Percentiles rank a stretch among this genome's conserved stretches.
phyloP scores from a whole-genome alignment of 2,113 vertebrate species.

The Menura novaehollandiae region DNA sequence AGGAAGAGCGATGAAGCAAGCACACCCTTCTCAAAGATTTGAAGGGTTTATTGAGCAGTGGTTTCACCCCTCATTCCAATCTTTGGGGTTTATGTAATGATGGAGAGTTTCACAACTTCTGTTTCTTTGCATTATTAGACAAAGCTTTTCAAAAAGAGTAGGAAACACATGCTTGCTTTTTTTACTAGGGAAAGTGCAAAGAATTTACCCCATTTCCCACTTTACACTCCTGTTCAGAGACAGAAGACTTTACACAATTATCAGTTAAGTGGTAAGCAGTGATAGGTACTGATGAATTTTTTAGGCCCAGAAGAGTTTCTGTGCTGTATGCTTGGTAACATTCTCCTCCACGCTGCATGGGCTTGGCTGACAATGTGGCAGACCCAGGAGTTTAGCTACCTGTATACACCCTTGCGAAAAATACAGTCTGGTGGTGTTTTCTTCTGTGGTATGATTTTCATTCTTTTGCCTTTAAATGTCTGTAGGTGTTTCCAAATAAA shows the following conservation, averaged over 20 bases:
- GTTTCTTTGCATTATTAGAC: background rate
- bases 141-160: background rate
- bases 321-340: background rate
- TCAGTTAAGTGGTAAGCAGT: background rate
- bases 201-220: background rate
- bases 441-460: background rate
- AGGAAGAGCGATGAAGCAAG: background rate
- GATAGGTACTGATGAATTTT: background rate
- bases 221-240: background rate
- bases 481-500: background rate
- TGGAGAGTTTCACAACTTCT: background rate
- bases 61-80: background rate
- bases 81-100: background rate
- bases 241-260: background rate
- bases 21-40: rapidly evolving
- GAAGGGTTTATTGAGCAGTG: background rate
- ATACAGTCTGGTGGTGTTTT: background rate
- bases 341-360: rapidly evolving
- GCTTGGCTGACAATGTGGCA: background rate
- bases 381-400: background rate
- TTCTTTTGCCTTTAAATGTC: background rate
- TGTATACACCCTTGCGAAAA: background rate
- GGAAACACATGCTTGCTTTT: background rate
- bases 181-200: background rate
- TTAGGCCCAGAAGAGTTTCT: background rate